Evolutionary conservation across 1,140 invertebrate species (phyloP).

Genomic region (Trypoxylus dichotomus): DNA sequence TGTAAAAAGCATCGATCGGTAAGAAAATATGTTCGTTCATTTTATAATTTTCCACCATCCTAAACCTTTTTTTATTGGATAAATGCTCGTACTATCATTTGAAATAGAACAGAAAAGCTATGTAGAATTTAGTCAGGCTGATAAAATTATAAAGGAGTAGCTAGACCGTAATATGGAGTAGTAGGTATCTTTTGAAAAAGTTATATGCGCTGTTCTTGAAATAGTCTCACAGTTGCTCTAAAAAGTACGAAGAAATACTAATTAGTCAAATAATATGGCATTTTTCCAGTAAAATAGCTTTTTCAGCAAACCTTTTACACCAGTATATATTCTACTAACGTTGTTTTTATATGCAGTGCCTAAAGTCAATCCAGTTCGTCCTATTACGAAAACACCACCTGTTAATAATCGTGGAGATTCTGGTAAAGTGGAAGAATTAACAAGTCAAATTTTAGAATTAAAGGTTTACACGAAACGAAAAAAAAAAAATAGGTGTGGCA

Average conservation of each 20-base stretch:
- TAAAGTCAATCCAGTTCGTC: constrained; percentile 54
- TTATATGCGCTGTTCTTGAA: no score
- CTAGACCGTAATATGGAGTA: no score
- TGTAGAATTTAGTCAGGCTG: no score
- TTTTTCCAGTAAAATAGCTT: background rate
- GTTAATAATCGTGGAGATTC: constrained; percentile 53
- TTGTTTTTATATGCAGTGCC: constrained; percentile 51
- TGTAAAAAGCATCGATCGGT: no score
- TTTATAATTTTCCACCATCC: background rate
- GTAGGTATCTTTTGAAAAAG: no score
- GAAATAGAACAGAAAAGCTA: no score
- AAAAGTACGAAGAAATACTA: background rate
- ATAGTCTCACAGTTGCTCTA: no score
- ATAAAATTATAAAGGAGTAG: no score
- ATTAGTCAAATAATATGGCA: background rate
- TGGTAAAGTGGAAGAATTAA: constrained; percentile 68
- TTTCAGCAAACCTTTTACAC: background rate
- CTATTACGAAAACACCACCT: constrained; percentile 39
- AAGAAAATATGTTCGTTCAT: no score
- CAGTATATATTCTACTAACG: background rate
- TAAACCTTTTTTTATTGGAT: background rate
- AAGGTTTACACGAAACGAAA: constrained; percentile 38
- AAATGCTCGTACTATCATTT: background rate
- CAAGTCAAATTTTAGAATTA: constrained; percentile 59
- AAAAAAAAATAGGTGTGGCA: background rate